These are phyloP conservation scores for Dromiciops gliroides DNA, from an alignment of 2,113 vertebrate species.

Conservation along the genomic window DNA sequence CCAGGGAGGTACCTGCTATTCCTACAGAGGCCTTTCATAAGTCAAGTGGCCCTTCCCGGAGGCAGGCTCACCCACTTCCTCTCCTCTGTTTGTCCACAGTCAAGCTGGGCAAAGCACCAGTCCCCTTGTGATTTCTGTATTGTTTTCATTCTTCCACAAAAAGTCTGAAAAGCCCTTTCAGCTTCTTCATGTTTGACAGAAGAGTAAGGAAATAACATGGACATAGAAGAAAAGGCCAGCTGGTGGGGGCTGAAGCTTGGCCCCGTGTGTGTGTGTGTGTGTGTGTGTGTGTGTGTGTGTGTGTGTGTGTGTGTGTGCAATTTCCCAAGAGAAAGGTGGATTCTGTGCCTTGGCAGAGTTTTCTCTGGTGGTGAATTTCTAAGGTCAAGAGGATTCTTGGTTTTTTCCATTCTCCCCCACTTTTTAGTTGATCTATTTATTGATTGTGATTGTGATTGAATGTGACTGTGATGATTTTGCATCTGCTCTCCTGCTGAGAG, in stretches of 20 bases:
- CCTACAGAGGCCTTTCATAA: background rate
- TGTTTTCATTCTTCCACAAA: slow-evolving; percentile 55
- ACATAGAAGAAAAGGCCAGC: slow-evolving; percentile 53
- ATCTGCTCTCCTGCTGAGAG: background rate
- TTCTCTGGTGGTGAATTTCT: slow-evolving; percentile 24
- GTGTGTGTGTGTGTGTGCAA: background rate
- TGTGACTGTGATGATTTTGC: too few relatives aligned
- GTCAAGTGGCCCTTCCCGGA: slow-evolving; percentile 16
- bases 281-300: background rate
- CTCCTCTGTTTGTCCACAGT: slow-evolving; percentile 41
- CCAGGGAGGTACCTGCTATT: background rate
- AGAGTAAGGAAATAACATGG: slow-evolving; percentile 57
- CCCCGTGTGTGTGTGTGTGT: background rate
- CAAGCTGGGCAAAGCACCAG: slow-evolving; percentile 47
- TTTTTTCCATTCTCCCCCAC: background rate
- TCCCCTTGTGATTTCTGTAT: slow-evolving; percentile 24
- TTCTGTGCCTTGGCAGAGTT: background rate
- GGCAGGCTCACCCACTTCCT: slow-evolving; percentile 17
- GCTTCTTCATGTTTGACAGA: slow-evolving; percentile 20
- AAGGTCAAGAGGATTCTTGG: background rate
- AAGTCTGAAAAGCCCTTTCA: slow-evolving; percentile 3
- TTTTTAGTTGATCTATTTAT: background rate
- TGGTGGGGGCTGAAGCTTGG: background rate
- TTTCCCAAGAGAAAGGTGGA: background rate
- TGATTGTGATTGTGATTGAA: too few relatives aligned